Evolutionary conservation across 2,888 invertebrate genomes (phyloP).

Genomic region (Drosophila birchii): DNA sequence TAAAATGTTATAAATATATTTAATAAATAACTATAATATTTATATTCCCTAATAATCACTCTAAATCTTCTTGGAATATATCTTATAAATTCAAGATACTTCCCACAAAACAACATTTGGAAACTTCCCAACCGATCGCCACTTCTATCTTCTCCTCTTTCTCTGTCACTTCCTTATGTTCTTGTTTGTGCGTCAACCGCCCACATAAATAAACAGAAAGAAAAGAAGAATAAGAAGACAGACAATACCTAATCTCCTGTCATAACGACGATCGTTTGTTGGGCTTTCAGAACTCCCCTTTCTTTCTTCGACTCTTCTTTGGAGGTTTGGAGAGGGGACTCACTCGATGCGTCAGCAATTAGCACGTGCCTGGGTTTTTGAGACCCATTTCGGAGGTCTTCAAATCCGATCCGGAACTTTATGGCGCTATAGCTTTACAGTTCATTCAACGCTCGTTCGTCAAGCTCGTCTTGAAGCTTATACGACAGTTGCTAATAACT

Average conservation of each 20-base stretch:
- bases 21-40: too few species aligned
- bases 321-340: slow-evolving; percentile 5
- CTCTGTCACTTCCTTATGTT: slow-evolving; percentile 1
- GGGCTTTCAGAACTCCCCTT: slow-evolving; percentile 40
- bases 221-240: slow-evolving; percentile 5
- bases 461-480: slow-evolving; percentile 47
- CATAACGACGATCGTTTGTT: slow-evolving; percentile 45
- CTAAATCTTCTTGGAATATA: background rate
- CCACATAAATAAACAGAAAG: slow-evolving; percentile 18
- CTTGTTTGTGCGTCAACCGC: slow-evolving; percentile 27
- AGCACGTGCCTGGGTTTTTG: slow-evolving; percentile 70
- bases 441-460: slow-evolving; percentile 60
- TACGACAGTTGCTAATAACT: slow-evolving; percentile 35
- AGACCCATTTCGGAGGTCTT: slow-evolving; percentile 17
- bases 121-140: slow-evolving; percentile 18
- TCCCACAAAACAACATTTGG: background rate
- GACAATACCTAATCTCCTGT: slow-evolving; percentile 39
- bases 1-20: background rate
- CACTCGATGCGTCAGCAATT: slow-evolving; percentile 72
- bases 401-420: slow-evolving; percentile 62
- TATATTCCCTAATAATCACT: background rate
- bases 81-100: slow-evolving; percentile 1
- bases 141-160: background rate
- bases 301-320: background rate
- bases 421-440: slow-evolving; percentile 72